A percentile compares a stretch with the other conserved stretches of the same genome.
Evolutionary conservation across 2,797 vertebrate species (phyloP).

Genomic region (Halcyon smyrnensis): DNA sequence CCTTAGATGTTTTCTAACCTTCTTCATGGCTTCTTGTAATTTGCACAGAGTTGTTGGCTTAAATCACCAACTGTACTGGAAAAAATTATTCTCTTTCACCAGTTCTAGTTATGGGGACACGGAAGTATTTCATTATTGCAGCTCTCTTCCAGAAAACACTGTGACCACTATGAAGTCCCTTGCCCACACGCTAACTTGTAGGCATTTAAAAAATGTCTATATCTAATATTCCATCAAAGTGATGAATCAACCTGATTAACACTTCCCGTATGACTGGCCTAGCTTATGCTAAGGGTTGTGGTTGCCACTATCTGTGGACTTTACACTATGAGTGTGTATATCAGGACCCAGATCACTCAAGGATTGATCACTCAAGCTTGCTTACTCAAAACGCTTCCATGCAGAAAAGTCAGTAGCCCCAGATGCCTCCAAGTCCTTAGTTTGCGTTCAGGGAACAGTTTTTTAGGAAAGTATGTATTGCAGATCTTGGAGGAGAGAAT

Average conservation of each 20-base stretch:
- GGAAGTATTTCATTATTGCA: neutral
- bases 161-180: neutral
- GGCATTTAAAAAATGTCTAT: neutral
- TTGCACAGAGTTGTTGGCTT: neutral
- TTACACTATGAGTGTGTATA: neutral
- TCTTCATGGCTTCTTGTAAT: slow-evolving; percentile 21
- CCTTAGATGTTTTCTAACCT: neutral
- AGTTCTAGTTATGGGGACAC: neutral
- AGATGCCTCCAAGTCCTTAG: neutral
- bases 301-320: neutral
- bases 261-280: neutral
- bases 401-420: neutral
- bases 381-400: neutral
- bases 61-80: neutral
- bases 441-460: neutral
- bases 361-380: neutral
- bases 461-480: neutral
- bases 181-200: neutral
- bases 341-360: neutral
- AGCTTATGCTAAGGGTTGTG: neutral
- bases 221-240: neutral
- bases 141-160: neutral
- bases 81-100: neutral
- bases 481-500: neutral
- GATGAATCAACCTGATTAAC: neutral